Evolutionary conservation across 2,888 invertebrate genomes (phyloP).

Genomic region (Eurois occulta): DNA sequence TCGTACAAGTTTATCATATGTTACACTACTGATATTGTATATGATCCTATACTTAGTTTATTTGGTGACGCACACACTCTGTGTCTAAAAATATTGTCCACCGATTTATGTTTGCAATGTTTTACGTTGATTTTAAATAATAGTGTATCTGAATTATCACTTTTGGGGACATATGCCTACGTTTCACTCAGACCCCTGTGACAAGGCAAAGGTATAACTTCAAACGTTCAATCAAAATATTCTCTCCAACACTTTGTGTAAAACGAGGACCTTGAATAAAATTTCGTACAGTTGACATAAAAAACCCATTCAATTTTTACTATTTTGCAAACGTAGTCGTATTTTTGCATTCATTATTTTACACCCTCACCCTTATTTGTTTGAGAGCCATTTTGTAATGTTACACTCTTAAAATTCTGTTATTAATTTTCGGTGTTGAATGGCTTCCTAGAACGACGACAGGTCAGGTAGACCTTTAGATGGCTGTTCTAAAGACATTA

Average conservation of each 20-base stretch:
- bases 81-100: too few relatives aligned
- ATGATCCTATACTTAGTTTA: too few relatives aligned
- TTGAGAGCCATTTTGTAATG: slow-evolving; percentile 55
- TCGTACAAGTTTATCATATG: too few relatives aligned
- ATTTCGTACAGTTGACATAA: slow-evolving; percentile 45
- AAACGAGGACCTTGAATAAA: slow-evolving; percentile 50
- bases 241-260: slow-evolving; percentile 20
- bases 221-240: slow-evolving; percentile 27
- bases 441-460: not conserved
- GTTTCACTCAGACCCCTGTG: not conserved
- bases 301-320: slow-evolving; percentile 47
- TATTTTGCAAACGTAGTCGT: slow-evolving; percentile 47
- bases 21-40: too few relatives aligned
- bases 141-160: too few relatives aligned
- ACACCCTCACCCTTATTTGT: slow-evolving; percentile 60
- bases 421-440: slow-evolving; percentile 28
- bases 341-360: slow-evolving; percentile 56
- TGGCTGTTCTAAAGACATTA: not conserved
- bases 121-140: too few relatives aligned
- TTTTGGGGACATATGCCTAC: not conserved
- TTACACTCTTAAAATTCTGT: slow-evolving; percentile 50
- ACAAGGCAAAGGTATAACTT: not conserved
- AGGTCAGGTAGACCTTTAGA: not conserved
- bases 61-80: too few relatives aligned
- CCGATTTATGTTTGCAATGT: too few relatives aligned